These are phyloP conservation scores for Blennius ocellaris DNA, from an alignment of 2,113 vertebrate species.

Conservation along the genomic window DNA sequence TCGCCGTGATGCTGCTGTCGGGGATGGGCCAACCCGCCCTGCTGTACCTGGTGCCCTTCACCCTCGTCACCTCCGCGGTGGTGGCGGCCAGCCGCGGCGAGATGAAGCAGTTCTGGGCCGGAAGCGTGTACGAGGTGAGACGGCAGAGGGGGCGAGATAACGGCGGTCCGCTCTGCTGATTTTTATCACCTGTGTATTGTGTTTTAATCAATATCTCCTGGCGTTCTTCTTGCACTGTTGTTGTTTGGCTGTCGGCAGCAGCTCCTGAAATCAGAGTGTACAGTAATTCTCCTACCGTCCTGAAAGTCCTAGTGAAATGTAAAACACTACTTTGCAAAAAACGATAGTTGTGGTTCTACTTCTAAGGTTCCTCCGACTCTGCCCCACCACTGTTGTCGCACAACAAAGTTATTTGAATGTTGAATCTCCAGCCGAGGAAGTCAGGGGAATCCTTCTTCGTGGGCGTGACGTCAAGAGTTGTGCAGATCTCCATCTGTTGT, in stretches of 20 bases:
- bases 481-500: too few species aligned
- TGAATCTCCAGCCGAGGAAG: too few species aligned
- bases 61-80: conserved; percentile 86
- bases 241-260: background rate
- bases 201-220: background rate
- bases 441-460: too few species aligned
- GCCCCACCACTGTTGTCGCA: too few species aligned
- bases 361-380: too few species aligned
- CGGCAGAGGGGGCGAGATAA: background rate
- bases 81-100: conserved; percentile 90
- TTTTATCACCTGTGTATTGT: background rate
- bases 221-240: background rate
- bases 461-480: too few species aligned
- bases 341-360: too few species aligned
- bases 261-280: background rate
- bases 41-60: conserved; percentile 96
- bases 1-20: conserved; percentile 89
- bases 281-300: background rate
- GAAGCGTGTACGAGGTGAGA: conserved; percentile 90
- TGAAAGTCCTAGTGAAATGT: too few species aligned
- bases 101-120: conserved; percentile 94
- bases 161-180: background rate
- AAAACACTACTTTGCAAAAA: too few species aligned
- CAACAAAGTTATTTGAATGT: too few species aligned
- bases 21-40: conserved; percentile 95